phyloP scores from a whole-genome alignment of 2,888 invertebrate genomes.

The Ecdyonurus torrentis region DNA sequence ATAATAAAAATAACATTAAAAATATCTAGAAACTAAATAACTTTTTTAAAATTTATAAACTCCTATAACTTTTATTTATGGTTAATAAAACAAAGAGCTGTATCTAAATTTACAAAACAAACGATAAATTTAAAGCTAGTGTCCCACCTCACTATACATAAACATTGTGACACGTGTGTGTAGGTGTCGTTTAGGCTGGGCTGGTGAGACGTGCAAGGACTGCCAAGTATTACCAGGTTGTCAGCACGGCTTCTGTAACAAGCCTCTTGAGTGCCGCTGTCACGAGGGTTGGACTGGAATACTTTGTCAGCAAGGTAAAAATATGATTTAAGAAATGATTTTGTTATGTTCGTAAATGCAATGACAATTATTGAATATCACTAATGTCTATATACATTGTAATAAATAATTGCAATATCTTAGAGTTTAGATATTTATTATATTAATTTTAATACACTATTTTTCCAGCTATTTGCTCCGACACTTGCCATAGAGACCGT shows the following conservation, averaged over 20 bases:
- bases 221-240: conserved; percentile 84
- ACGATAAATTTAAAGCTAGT: too few relatives aligned
- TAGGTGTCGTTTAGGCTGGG: conserved; percentile 81
- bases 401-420: background rate
- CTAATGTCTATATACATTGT: background rate
- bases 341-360: background rate
- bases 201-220: conserved; percentile 67
- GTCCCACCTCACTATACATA: too few relatives aligned
- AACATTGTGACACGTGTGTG: too few relatives aligned
- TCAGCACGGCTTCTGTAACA: conserved; percentile 74
- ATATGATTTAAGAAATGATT: background rate
- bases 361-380: too few relatives aligned
- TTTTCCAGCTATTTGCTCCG: conserved; percentile 60
- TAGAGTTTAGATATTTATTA: background rate
- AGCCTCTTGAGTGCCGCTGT: conserved; percentile 82
- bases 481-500: conserved; percentile 64
- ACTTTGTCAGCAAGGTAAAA: conserved; percentile 67
- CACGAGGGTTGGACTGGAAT: conserved; percentile 81
- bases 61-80: too few relatives aligned
- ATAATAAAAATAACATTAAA: too few relatives aligned
- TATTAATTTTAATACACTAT: conserved; percentile 1
- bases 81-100: too few relatives aligned
- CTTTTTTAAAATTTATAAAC: too few relatives aligned
- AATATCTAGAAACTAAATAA: too few relatives aligned
- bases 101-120: too few relatives aligned